Evolutionary conservation across 2,113 vertebrate species (phyloP).

Genomic region (Prinia subflava): DNA sequence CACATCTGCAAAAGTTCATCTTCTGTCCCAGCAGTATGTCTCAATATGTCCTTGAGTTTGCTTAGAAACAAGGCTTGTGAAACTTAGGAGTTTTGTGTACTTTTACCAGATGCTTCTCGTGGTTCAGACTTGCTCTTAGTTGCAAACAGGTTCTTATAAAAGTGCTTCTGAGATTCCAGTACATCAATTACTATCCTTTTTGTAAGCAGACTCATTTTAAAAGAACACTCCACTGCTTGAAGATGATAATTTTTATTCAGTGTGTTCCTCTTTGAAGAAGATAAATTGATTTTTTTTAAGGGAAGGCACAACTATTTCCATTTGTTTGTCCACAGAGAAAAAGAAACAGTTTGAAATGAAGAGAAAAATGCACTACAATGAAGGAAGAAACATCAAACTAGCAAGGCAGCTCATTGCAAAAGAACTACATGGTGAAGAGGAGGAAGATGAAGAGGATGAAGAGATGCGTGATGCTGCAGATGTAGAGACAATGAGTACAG

Average conservation of each 20-base stretch:
- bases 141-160: background rate
- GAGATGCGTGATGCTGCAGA: slow-evolving; percentile 85
- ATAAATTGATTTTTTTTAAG: background rate
- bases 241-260: background rate
- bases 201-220: background rate
- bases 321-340: slow-evolving; percentile 75
- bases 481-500: slow-evolving; percentile 73
- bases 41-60: background rate
- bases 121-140: background rate
- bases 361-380: slow-evolving; percentile 97
- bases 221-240: background rate
- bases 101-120: background rate
- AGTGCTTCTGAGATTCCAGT: background rate
- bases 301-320: background rate
- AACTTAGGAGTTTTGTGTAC: background rate
- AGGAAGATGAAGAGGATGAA: slow-evolving; percentile 79
- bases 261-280: background rate
- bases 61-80: background rate
- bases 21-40: background rate
- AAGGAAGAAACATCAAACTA: slow-evolving; percentile 94
- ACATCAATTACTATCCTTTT: background rate
- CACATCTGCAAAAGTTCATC: background rate
- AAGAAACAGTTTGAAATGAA: slow-evolving; percentile 96
- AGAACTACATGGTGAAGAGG: slow-evolving; percentile 82
- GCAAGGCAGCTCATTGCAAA: slow-evolving; percentile 93